Evolutionary conservation across 2,888 invertebrate species (phyloP).

Genomic region (Polydrusus cervinus): DNA sequence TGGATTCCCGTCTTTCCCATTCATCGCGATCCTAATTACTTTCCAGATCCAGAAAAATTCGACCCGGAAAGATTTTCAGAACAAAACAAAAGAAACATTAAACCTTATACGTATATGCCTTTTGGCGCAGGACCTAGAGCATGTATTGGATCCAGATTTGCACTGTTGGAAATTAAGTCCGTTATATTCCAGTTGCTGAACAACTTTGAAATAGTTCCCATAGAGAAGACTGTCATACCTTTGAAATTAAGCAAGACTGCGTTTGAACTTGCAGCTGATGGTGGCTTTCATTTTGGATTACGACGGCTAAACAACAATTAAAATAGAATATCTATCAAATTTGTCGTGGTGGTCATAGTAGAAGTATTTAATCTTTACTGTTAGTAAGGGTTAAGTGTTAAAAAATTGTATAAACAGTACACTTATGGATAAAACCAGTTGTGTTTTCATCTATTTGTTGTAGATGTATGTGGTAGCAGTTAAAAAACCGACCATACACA

Average conservation of each 20-base stretch:
- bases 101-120: constrained; percentile 72
- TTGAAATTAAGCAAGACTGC: constrained; percentile 56
- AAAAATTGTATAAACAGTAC: too few species aligned
- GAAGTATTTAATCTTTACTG: too few species aligned
- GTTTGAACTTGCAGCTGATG: constrained; percentile 57
- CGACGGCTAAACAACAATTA: constrained; percentile 44
- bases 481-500: too few species aligned
- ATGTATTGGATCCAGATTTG: constrained; percentile 72
- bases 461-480: too few species aligned
- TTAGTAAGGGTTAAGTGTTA: too few species aligned
- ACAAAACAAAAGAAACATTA: constrained; percentile 68
- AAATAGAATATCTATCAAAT: not conserved
- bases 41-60: constrained; percentile 71
- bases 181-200: constrained; percentile 62
- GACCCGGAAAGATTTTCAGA: constrained; percentile 69
- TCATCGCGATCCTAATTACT: constrained; percentile 70
- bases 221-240: constrained; percentile 64
- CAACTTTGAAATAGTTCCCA: constrained; percentile 63
- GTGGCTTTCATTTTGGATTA: constrained; percentile 63
- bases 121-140: constrained; percentile 74
- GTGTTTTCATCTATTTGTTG: too few species aligned
- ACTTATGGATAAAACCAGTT: too few species aligned
- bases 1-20: constrained; percentile 67
- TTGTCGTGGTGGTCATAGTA: too few species aligned
- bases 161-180: constrained; percentile 65